A percentile compares a stretch with the other conserved stretches of the same genome.
phyloP scores from a whole-genome alignment of 2,797 vertebrate species.

The Intellagama lesueurii region DNA sequence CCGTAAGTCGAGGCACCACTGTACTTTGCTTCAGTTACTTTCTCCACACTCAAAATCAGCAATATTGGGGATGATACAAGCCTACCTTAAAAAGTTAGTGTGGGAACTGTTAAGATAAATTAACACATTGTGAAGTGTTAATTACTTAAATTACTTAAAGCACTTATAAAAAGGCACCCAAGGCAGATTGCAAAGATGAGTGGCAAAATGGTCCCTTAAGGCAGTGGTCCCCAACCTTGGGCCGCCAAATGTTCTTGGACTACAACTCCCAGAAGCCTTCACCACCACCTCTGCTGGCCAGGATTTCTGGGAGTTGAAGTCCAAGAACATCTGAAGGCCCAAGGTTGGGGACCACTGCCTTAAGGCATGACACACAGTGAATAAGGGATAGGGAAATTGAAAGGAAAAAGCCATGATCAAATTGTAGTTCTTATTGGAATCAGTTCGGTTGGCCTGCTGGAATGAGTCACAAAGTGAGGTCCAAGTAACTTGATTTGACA shows the following conservation, averaged over 20 bases:
- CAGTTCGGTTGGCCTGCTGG: neutral
- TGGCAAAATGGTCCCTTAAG: neutral
- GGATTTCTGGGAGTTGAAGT: too few relatives aligned
- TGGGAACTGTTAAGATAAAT: neutral
- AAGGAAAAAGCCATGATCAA: neutral
- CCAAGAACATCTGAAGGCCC: too few relatives aligned
- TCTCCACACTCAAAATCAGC: neutral
- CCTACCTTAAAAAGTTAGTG: too few relatives aligned
- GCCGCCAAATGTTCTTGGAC: too few relatives aligned
- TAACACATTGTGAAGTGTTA: neutral
- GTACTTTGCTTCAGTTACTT: neutral
- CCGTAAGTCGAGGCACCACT: too few relatives aligned
- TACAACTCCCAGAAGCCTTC: too few relatives aligned
- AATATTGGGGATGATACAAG: neutral
- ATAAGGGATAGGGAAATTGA: neutral
- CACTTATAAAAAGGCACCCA: neutral
- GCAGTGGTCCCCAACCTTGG: too few relatives aligned
- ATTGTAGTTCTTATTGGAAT: neutral
- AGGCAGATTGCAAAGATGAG: neutral
- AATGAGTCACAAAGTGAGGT: neutral
- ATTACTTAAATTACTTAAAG: neutral
- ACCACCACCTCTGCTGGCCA: too few relatives aligned
- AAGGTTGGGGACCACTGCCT: neutral
- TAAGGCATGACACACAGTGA: neutral
- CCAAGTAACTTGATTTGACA: neutral